phyloP scores from a whole-genome alignment of 2,888 invertebrate species.

The Mythimna albipuncta region DNA sequence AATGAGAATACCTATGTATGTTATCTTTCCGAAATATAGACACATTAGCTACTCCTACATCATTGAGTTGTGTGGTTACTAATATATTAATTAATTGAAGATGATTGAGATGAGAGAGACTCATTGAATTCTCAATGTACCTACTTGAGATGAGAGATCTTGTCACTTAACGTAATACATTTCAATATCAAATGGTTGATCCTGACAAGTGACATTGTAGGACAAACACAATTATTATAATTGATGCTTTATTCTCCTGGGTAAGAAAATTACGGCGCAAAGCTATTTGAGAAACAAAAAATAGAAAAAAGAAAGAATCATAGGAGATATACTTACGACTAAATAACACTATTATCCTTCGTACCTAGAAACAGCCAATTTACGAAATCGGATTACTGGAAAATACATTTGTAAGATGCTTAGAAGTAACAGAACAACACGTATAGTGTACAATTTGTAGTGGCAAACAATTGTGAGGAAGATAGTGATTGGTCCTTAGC shows the following conservation, averaged over 20 bases:
- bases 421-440: constrained; percentile 14
- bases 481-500: constrained; percentile 49
- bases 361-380: constrained; percentile 35
- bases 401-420: constrained; percentile 37
- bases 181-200: constrained; percentile 32
- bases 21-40: background rate
- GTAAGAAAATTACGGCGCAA: background rate
- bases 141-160: constrained; percentile 34
- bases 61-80: constrained; percentile 6
- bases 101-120: constrained; percentile 39
- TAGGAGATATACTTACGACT: constrained; percentile 10
- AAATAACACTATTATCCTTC: constrained; percentile 22
- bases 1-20: constrained; percentile 3
- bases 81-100: constrained; percentile 48
- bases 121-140: constrained; percentile 15
- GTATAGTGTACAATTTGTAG: constrained; percentile 24
- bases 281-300: background rate
- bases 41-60: background rate
- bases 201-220: constrained; percentile 14
- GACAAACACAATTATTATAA: constrained; percentile 17
- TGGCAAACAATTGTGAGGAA: constrained; percentile 23
- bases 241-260: background rate
- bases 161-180: constrained; percentile 35
- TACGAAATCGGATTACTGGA: constrained; percentile 28
- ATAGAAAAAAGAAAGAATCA: constrained; percentile 11